Conservation (phyloP, 92 coral and sea anemone species). For the Hydrozoanthus gracilis region DNA sequence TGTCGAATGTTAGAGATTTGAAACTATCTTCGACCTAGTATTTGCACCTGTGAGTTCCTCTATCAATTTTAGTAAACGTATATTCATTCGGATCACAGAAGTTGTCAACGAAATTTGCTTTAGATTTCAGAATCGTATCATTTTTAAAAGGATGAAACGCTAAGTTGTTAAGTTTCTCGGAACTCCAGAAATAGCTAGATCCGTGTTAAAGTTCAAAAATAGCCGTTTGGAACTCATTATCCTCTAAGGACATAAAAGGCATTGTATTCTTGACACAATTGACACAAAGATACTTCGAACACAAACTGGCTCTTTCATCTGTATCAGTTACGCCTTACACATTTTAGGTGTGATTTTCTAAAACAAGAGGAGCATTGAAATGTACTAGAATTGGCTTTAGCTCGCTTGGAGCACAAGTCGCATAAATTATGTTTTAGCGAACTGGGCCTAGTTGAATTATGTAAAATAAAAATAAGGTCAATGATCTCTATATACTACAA, state of each 20-base stretch:
- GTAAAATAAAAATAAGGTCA: not conserved
- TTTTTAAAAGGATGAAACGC: conserved; percentile 21
- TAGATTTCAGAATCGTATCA: not conserved
- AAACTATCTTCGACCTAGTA: conserved; percentile 17
- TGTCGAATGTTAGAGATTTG: not conserved
- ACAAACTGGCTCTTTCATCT: not conserved
- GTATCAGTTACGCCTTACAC: not conserved
- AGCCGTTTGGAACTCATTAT: conserved; percentile 23
- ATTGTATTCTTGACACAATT: conserved; percentile 3
- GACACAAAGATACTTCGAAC: conserved; percentile 5
- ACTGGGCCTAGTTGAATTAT: not conserved
- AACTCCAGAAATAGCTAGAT: conserved; percentile 25
- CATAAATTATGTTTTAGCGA: not conserved
- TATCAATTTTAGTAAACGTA: conserved; percentile 1
- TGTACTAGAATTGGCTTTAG: not conserved
- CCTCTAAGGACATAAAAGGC: conserved; percentile 29
- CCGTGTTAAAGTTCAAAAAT: conserved; percentile 27
- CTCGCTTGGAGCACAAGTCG: conserved; percentile 12
- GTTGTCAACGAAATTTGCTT: conserved; percentile 31
- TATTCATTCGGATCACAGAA: conserved; percentile 17
- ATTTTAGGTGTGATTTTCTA: conserved; percentile 7
- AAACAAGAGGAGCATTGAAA: conserved; percentile 15
- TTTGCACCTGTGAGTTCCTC: conserved; percentile 1
- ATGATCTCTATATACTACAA: not conserved
- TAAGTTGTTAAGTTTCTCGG: conserved; percentile 14